Evolutionary conservation across 2,797 vertebrate genomes (phyloP).

Genomic region (Cirrhinus molitorella): DNA sequence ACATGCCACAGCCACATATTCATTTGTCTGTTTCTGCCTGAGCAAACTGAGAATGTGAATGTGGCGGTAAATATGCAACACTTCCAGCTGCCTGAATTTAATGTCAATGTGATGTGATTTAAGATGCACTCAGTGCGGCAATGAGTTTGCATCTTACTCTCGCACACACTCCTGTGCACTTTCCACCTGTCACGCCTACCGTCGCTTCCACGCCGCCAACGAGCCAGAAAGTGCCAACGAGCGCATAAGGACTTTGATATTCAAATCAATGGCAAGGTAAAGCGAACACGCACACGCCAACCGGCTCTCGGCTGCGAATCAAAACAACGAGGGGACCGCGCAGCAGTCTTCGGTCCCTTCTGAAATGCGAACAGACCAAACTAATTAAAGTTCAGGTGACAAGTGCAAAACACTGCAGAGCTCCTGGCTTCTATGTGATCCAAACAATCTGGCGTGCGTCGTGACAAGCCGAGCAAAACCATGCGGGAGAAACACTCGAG

Average conservation of each 20-base stretch:
- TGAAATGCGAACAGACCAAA: slow-evolving; percentile 55
- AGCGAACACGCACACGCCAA: slow-evolving; percentile 25
- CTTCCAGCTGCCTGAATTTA: slow-evolving; percentile 40
- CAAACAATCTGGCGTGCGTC: slow-evolving; percentile 49
- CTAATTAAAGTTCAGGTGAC: slow-evolving; percentile 61
- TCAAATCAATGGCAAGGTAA: slow-evolving; percentile 46
- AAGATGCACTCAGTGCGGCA: slow-evolving; percentile 12
- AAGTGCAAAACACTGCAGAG: slow-evolving; percentile 47
- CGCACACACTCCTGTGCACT: neutral
- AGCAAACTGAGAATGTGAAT: slow-evolving; percentile 7
- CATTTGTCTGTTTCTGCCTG: slow-evolving; percentile 30
- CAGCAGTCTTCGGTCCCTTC: slow-evolving; percentile 46
- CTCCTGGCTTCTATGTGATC: slow-evolving; percentile 38
- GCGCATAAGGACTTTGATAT: slow-evolving; percentile 44
- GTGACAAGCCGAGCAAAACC: slow-evolving; percentile 41
- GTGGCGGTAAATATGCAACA: slow-evolving; percentile 1
- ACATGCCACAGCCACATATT: slow-evolving; percentile 3
- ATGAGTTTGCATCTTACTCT: slow-evolving; percentile 36
- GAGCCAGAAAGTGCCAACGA: slow-evolving; percentile 22
- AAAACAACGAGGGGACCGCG: slow-evolving; percentile 3
- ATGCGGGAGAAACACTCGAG: slow-evolving; percentile 31
- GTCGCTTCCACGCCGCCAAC: slow-evolving; percentile 6
- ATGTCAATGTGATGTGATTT: slow-evolving; percentile 34
- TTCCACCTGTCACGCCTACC: slow-evolving; percentile 28
- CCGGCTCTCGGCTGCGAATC: neutral